Evolutionary conservation across 30 jellyfish, hydroid and myxozoan species (phyloP), one percentile per base, ranked within the genome.

Genomic region (Pseudorhiza aurosa): DNA sequence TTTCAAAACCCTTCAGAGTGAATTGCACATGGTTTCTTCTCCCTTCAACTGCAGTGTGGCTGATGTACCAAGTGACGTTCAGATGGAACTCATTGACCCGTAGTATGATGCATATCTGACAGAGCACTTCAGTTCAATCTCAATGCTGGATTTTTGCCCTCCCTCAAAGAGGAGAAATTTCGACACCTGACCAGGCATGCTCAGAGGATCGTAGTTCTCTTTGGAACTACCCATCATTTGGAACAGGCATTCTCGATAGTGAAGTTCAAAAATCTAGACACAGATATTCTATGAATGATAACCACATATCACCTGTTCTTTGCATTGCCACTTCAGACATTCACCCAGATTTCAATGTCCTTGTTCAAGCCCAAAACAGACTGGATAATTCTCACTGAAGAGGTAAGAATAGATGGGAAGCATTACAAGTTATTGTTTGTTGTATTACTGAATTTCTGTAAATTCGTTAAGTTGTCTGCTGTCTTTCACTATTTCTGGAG

Each of bases 11-110:
- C 58, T 28, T 17, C 25, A 36, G 24, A 11, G 58, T 36, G 37
- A 30, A 36, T 8, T 65, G 44, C 24, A 4, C 36, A 27, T 29
- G 58, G 17, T 30, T 28, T 30, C 26, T 27, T 36, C 58, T 27
- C 72, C 79, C 44, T 65, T 28, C 19, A 30, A 36, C 58, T 36
- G 44, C 49, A 43, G 49, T 36, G 18, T 65, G 44, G 79, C 58
- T 65, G 58, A 65, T 21, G 79, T 65, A 28, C 57, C 36, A 65
- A 43, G 49, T 27, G 49, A 36, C 58, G 2, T 8, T 36, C 58
- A 65, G 24, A 65, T 65, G 33, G 79, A 65, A 65, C 79, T 65
- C 36, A 7, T 65, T 12, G 58, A 65, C 44, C 44, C 31, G 33
- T 65, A 65, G 26, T 19, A 67, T 30, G 26, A 28, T 35, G 17